Evolutionary conservation across 1,140 invertebrate species (phyloP), one percentile per base, ranked within the genome.

Genomic region (Polypedilum pembai): DNA sequence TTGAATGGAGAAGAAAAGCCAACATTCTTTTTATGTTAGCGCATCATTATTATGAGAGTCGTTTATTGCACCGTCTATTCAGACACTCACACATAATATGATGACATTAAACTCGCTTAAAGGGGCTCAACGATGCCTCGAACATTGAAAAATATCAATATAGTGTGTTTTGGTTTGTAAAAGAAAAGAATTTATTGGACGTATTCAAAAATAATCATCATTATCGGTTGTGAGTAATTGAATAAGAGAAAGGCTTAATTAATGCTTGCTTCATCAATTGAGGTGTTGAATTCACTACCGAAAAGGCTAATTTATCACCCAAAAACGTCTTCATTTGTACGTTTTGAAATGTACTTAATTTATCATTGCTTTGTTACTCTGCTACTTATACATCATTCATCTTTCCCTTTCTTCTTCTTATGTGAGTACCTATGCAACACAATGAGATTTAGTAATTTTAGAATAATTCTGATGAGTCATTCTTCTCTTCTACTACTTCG

Each of bases 21-120:
- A 56, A 18, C 65, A 69, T 69, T 69, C 65, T 69, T 56, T 56
- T 56, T n/a, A 56, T 56, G 65, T 69, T 69, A 69, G 65, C 65
- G 65, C 65, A 18, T 69, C 65, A 69, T 69, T 69, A 69, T 69
- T 69, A 69, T 18, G 17, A 20, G 65, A 69, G 65, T 69, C 65
- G 65, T 69, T 69, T 69, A 69, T 69, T 69, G 65, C 65, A 20
- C 17, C 65, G 8, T 69, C 65, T 69, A 18, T 18, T 17, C 63
- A 66, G 7, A 17, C 17, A 18, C 17, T 18, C 65, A 18, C 65
- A 18, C 10, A 56, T 18, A 69, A 69, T 69, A 69, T 69, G 65
- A 69, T 69, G 65, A 69, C 65, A 69, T 69, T 69, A 69, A 20
- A 69, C 24, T 69, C 20, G 65, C 65, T 69, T 69, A 69, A 18